Percentiles rank a stretch among this genome's conserved stretches.
Evolutionary conservation across 2,888 invertebrate genomes (phyloP).

Genomic region (Leptinotarsa peninsularis): DNA sequence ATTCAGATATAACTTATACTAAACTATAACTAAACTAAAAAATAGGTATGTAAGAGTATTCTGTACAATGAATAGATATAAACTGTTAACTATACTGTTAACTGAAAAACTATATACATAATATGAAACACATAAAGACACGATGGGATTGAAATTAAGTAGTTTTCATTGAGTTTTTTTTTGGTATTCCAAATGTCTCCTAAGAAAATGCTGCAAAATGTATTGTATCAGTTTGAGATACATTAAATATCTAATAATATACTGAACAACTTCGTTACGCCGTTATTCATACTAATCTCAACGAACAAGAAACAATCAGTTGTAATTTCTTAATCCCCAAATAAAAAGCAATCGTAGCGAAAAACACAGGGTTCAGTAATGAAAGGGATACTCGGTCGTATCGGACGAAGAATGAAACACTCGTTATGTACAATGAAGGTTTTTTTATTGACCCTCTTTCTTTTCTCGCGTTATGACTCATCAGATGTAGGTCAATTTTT

Average conservation of each 20-base stretch:
- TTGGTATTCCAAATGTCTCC: no score
- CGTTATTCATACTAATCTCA: slow-evolving; percentile 10
- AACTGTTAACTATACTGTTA: no score
- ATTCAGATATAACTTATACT: no score
- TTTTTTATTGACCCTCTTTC: slow-evolving; percentile 51
- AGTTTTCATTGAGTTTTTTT: no score
- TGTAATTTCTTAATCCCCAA: slow-evolving; percentile 35
- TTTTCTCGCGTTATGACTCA: slow-evolving; percentile 52
- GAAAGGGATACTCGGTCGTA: slow-evolving; percentile 18
- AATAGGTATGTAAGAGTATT: no score
- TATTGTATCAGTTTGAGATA: no score
- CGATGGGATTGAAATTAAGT: no score
- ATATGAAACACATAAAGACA: no score
- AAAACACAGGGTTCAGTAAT: slow-evolving; percentile 25
- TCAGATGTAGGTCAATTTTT: slow-evolving; percentile 58
- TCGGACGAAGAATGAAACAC: slow-evolving; percentile 31
- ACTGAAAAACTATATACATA: no score
- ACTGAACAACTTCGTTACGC: slow-evolving; percentile 2
- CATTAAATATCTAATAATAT: not conserved
- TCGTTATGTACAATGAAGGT: slow-evolving; percentile 25
- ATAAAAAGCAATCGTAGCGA: slow-evolving; percentile 30
- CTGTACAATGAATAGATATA: no score
- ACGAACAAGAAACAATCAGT: slow-evolving; percentile 32
- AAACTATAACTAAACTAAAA: no score
- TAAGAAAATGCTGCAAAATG: no score